Conservation (phyloP, 2,888 invertebrate genomes). For the Heterodera filipjevi region DNA sequence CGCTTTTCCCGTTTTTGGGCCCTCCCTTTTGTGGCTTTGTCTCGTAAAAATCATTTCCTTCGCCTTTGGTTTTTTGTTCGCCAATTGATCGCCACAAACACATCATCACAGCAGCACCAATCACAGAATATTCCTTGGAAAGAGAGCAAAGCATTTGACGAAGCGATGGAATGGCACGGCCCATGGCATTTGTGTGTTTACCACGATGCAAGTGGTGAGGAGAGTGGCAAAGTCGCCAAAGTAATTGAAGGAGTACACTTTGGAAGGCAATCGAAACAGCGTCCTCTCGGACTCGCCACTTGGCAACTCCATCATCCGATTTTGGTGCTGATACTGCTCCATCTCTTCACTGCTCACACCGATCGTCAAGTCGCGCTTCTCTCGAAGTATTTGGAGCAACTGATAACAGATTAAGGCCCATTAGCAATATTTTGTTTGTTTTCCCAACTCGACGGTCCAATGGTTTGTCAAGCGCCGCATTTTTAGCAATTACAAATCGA, state of each 20-base stretch:
- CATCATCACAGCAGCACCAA: constrained; percentile 64
- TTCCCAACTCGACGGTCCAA: not conserved
- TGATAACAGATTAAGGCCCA: not conserved
- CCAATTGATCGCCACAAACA: constrained; percentile 62
- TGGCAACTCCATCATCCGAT: not conserved
- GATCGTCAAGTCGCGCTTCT: constrained; percentile 1
- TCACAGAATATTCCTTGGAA: constrained; percentile 54
- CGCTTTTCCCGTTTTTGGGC: constrained; percentile 38
- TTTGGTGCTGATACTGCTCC: constrained; percentile 1
- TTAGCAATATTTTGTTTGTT: not conserved
- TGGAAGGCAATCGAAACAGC: constrained; percentile 12
- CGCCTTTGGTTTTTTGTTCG: constrained; percentile 24
- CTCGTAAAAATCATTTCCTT: constrained; percentile 37
- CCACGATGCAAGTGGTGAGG: constrained; percentile 57
- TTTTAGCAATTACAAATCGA: constrained; percentile 62
- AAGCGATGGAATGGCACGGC: not conserved
- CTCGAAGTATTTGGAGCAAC: not conserved
- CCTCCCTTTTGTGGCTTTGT: not conserved
- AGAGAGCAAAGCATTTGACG: not conserved
- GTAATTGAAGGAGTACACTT: constrained; percentile 53
- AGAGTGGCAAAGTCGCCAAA: constrained; percentile 64
- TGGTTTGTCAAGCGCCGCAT: constrained; percentile 36
- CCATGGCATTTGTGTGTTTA: not conserved
- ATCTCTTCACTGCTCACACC: constrained; percentile 11
- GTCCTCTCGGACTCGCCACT: not conserved